These are phyloP conservation scores for Oreohelix idahoensis DNA, from an alignment of 1,140 invertebrate genomes.

Conservation along the genomic window DNA sequence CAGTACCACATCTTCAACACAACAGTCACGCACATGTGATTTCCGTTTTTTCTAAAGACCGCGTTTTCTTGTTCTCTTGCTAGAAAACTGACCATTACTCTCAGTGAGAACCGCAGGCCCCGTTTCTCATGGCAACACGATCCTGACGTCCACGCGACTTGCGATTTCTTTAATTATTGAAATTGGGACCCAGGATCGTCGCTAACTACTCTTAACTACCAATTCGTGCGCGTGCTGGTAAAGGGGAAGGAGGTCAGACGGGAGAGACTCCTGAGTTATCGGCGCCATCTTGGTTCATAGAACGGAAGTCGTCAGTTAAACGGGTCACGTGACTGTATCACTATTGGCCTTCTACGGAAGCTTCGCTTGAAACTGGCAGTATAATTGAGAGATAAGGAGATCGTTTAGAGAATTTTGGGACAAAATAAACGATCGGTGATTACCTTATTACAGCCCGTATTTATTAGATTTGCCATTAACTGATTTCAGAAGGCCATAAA, in stretches of 20 bases:
- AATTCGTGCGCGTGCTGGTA: conserved; percentile 1
- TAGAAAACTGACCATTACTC: not conserved
- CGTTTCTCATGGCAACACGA: not conserved
- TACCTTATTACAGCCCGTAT: conserved; percentile 26
- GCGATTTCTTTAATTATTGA: conserved; percentile 32
- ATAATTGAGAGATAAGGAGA: conserved; percentile 33
- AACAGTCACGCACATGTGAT: not conserved
- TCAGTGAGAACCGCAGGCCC: not conserved
- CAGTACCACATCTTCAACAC: not conserved
- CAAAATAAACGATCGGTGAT: conserved; percentile 29
- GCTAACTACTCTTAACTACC: conserved; percentile 30
- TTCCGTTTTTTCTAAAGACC: not conserved
- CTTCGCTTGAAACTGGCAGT: not conserved
- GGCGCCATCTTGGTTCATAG: conserved; percentile 29
- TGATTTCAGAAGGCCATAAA: not conserved
- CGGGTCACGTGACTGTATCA: conserved; percentile 32
- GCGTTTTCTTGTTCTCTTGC: not conserved
- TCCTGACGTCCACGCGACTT: conserved; percentile 15
- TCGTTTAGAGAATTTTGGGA: conserved; percentile 1
- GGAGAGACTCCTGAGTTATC: conserved; percentile 33
- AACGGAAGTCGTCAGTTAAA: conserved; percentile 36
- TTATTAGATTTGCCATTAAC: conserved; percentile 26
- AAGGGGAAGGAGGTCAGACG: too few relatives aligned
- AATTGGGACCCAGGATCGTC: not conserved
- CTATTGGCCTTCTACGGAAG: conserved; percentile 18